phyloP scores from a whole-genome alignment of 2,113 vertebrate genomes.

The Protobothrops mucrosquamatus region DNA sequence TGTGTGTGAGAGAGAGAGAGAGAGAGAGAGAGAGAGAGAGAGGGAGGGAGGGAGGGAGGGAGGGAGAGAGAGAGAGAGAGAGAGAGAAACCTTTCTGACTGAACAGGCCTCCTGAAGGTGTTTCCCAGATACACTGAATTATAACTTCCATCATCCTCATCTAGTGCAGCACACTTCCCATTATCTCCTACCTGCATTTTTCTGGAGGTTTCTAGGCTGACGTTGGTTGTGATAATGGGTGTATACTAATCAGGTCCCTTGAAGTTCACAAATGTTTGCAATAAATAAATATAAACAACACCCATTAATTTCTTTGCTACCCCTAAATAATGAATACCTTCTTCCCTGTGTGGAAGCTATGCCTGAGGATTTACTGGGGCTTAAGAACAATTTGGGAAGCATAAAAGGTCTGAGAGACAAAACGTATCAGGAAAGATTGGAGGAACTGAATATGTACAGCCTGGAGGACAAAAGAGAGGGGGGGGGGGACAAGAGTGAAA shows the following conservation, averaged over 20 bases:
- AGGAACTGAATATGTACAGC: neutral
- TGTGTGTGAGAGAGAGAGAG: too few relatives aligned
- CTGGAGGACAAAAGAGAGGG: neutral
- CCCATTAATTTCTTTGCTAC: too few relatives aligned
- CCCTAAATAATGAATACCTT: too few relatives aligned
- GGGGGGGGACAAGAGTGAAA: neutral
- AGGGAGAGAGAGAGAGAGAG: neutral
- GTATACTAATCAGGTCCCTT: too few relatives aligned
- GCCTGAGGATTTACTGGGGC: too few relatives aligned
- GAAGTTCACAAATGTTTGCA: too few relatives aligned
- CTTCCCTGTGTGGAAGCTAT: too few relatives aligned
- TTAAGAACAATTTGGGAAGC: neutral
- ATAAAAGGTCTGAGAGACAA: neutral
- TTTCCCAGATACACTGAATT: neutral
- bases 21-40: neutral
- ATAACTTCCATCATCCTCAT: neutral
- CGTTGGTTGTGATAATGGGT: neutral
- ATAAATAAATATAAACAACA: too few relatives aligned
- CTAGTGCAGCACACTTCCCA: neutral
- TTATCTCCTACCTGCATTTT: neutral
- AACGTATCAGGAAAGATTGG: neutral
- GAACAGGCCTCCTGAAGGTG: neutral
- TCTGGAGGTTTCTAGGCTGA: neutral
- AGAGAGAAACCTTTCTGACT: neutral
- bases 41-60: neutral